Base-by-base conservation (phyloP, 2,888 invertebrate species). In the Hoplodrina blanda region DNA sequence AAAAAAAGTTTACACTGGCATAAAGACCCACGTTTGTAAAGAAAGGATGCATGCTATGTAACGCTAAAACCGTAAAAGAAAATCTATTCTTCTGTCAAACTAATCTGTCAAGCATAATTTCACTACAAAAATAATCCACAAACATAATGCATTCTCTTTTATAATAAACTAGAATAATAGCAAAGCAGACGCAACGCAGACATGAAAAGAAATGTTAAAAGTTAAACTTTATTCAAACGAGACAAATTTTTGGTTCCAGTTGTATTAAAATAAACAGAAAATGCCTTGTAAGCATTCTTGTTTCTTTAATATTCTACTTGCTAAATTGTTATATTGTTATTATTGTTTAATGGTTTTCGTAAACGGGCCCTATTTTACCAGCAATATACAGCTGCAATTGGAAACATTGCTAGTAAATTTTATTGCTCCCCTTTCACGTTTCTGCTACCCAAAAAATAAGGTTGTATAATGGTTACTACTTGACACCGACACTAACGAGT, bases 201-300 rank as follows among this genome's bases (percentile, higher is more conserved):
- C 17, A 77, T 54, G 78, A 25, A 20, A 62, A 71, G 1, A 53
- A 57, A 25, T 56, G 61, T 57, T 53, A n/a, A 55, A 54, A 53
- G 52, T 33, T 46, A 2, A 30, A 30, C 7, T 41, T 13, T 2
- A 30, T 15, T 41, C 49, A 11, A 75, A 54, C 49, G 53, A 67
- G 46, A 25, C 52, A 55, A 73, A 73, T 68, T 69, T 44, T 59
- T n/a, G 49, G 33, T 70, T 15, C 19, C 13, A 69, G 37, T 76
- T 50, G 49, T 46, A 46, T 33, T 25, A 46, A 52, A 56, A 68
- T 57, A 67, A 37, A 19, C 49, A 10, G n/a, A 11, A 19, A 71
- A 74, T 74, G 75, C 19, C 53, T 44, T 11, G 75, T 75, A 73
- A 78, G 79, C 10, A 20, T 69, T 57, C 11, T 17, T 41, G n/a